Percentiles rank a stretch among this genome's conserved stretches.
These are phyloP conservation scores for Aplysina aerophoba DNA, from an alignment of 37 sponge, comb jelly and placozoan genomes.

Conservation along the genomic window DNA sequence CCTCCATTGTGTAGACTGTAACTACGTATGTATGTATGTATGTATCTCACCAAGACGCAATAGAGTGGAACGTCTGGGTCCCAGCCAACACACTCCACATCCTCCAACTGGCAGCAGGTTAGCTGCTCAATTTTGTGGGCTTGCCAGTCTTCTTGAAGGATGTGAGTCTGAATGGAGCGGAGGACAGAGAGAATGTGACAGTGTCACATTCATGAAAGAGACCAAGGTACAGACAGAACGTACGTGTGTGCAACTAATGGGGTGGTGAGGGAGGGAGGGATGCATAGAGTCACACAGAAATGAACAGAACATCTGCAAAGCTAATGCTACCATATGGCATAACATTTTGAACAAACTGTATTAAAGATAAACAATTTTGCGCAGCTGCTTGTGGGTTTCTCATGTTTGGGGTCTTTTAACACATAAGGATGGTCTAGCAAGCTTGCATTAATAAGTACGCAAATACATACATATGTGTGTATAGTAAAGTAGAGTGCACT, in stretches of 20 bases:
- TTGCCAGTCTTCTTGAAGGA: constrained; percentile 73
- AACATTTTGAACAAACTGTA: too few relatives aligned
- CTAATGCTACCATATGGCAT: too few relatives aligned
- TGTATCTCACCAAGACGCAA: constrained; percentile 64
- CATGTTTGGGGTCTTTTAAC: neutral
- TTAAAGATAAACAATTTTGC: too few relatives aligned
- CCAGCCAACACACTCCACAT: constrained; percentile 46
- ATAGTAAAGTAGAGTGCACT: neutral
- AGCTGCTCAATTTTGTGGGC: constrained; percentile 57
- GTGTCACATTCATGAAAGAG: too few relatives aligned
- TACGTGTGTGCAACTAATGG: too few relatives aligned
- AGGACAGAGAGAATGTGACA: neutral
- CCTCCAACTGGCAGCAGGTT: constrained; percentile 57
- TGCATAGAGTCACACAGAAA: neutral
- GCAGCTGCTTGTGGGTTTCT: too few relatives aligned
- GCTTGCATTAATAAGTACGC: neutral
- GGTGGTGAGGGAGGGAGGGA: neutral
- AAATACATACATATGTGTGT: constrained; percentile 17
- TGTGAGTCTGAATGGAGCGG: constrained; percentile 47
- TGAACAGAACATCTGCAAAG: too few relatives aligned
- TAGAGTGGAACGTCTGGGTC: constrained; percentile 65
- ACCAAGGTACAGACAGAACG: constrained; percentile 26
- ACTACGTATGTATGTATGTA: neutral
- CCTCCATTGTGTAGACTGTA: too few relatives aligned
- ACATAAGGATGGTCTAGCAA: neutral